A percentile compares a stretch with the other conserved stretches of the same genome.
phyloP scores from a whole-genome alignment of 2,797 vertebrate genomes.

The Coregonus sp. region DNA sequence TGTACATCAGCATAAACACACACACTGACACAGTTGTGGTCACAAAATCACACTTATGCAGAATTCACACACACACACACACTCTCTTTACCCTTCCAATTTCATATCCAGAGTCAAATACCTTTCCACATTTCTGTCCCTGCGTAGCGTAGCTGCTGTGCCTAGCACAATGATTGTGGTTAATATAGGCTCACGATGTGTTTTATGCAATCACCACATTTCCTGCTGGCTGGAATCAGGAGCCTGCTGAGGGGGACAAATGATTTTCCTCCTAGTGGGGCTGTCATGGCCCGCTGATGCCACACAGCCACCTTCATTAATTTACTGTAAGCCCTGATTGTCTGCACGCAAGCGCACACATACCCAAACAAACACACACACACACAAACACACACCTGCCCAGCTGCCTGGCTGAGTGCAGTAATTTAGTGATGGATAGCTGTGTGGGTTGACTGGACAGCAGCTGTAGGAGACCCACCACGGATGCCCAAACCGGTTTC shows the following conservation, averaged over 20 bases:
- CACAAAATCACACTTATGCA: neutral
- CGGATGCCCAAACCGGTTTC: neutral
- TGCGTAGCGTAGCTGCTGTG: constrained; percentile 15
- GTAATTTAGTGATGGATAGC: constrained; percentile 32
- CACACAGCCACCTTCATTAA: constrained; percentile 65
- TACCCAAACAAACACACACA: constrained; percentile 21
- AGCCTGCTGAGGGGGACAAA: constrained; percentile 49
- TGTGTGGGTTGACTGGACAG: constrained; percentile 14
- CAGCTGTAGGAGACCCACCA: constrained; percentile 13
- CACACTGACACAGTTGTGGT: neutral
- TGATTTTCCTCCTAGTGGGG: constrained; percentile 63
- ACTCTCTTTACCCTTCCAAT: constrained; percentile 3
- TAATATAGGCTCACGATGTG: constrained; percentile 48
- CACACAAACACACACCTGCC: neutral
- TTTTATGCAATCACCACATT: constrained; percentile 64
- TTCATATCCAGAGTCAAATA: constrained; percentile 17
- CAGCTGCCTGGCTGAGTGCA: constrained; percentile 33
- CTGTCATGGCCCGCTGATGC: constrained; percentile 66
- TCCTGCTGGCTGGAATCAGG: constrained; percentile 66
- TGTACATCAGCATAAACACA: neutral
- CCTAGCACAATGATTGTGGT: constrained; percentile 52
- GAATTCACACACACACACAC: neutral
- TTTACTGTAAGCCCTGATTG: too few species aligned
- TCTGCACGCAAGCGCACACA: neutral
- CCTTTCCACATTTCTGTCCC: neutral